These are phyloP conservation scores for Ellobius talpinus DNA, from an alignment of 2,113 vertebrate species.

Conservation along the genomic window DNA sequence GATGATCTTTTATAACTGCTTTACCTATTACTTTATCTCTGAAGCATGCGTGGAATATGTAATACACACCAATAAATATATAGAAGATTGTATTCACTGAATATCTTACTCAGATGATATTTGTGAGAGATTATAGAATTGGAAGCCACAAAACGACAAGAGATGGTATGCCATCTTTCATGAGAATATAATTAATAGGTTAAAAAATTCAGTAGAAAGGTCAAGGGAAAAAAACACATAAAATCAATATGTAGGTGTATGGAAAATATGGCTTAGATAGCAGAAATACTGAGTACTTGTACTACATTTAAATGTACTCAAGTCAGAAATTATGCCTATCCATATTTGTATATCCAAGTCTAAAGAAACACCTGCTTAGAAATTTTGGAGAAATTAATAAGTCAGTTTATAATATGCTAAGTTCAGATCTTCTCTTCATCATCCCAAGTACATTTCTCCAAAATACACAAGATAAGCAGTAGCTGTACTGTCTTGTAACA, in stretches of 20 bases:
- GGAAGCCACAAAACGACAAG: conserved; percentile 16
- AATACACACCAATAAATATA: neutral
- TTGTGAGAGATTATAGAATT: conserved; percentile 5
- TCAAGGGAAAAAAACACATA: neutral
- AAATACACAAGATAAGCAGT: neutral
- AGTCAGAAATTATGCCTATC: neutral
- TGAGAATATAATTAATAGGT: neutral
- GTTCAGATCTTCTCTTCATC: neutral
- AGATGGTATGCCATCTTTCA: neutral
- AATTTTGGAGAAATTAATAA: conserved; percentile 16
- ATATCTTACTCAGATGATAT: neutral
- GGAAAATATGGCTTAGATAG: neutral
- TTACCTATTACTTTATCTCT: neutral
- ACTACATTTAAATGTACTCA: neutral
- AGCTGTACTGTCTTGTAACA: neutral
- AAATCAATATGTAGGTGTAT: neutral
- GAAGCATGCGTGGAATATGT: neutral
- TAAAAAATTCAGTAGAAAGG: conserved; percentile 19
- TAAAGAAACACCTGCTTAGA: neutral
- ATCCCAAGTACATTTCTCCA: neutral
- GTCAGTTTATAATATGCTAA: neutral
- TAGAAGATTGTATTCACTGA: neutral
- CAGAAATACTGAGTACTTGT: neutral
- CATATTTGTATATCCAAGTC: neutral
- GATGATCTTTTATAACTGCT: neutral